Conservation (phyloP, 2,113 vertebrate species). For the Rhodinocichla rosea region DNA sequence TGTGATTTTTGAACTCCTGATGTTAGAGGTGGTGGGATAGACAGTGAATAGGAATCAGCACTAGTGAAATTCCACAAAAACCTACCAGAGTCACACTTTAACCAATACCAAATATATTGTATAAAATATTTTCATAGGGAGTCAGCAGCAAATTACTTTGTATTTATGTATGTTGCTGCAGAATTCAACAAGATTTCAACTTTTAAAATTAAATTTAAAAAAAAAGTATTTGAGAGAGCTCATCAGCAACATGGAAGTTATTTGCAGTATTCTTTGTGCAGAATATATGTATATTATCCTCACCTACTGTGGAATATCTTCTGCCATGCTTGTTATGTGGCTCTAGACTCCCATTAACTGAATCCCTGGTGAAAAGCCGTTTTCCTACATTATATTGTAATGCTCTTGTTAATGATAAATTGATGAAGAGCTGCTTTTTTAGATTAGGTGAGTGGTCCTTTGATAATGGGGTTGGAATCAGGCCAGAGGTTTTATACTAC, state of each 20-base stretch:
- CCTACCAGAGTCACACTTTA: not conserved
- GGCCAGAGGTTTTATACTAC: conserved; percentile 79
- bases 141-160: not conserved
- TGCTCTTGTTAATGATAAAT: conserved; percentile 92
- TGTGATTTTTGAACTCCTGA: not conserved
- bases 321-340: conserved; percentile 74
- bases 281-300: conserved; percentile 66
- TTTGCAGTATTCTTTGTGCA: conserved; percentile 41
- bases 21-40: not conserved
- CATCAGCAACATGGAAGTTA: conserved; percentile 57
- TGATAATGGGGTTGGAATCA: conserved; percentile 89
- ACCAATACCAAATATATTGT: not conserved
- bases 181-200: not conserved
- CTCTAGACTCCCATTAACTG: conserved; percentile 79
- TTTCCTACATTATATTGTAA: conserved; percentile 82
- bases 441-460: conserved; percentile 85
- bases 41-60: not conserved
- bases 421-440: conserved; percentile 88
- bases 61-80: not conserved
- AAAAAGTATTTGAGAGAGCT: conserved; percentile 11
- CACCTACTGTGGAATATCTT: conserved; percentile 70
- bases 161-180: not conserved
- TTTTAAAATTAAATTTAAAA: conserved; percentile 13
- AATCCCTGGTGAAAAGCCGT: conserved; percentile 79
- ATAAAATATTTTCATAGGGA: not conserved